Evolutionary conservation across 2,113 vertebrate genomes (phyloP).

Genomic region (Castor canadensis): DNA sequence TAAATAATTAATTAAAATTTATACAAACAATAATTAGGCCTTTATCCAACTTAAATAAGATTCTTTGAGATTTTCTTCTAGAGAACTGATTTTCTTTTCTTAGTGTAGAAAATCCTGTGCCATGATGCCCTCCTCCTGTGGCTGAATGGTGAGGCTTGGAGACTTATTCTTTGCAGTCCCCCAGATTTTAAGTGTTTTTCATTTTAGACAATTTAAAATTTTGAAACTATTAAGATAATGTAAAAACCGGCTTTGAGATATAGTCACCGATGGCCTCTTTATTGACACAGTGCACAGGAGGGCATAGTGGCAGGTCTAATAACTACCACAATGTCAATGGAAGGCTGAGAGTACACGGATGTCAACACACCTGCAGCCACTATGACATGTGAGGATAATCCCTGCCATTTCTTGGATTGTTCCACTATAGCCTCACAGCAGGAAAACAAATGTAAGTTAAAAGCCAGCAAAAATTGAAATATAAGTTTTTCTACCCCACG

Average conservation of each 20-base stretch:
- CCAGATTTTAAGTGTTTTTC: background rate
- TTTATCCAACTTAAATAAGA: background rate
- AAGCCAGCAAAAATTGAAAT: too few relatives aligned
- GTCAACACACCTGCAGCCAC: too few relatives aligned
- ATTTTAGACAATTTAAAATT: background rate
- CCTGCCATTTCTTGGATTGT: too few relatives aligned
- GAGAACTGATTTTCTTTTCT: background rate
- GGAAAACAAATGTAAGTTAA: too few relatives aligned
- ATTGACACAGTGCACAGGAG: too few relatives aligned
- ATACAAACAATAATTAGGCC: background rate
- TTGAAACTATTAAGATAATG: background rate
- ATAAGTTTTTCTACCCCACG: too few relatives aligned
- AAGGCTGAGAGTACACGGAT: too few relatives aligned
- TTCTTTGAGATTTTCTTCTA: background rate
- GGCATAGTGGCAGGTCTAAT: too few relatives aligned
- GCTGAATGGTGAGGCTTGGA: background rate
- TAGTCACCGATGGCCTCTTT: too few relatives aligned
- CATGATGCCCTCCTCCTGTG: rapidly evolving
- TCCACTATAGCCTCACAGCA: too few relatives aligned
- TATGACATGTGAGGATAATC: too few relatives aligned
- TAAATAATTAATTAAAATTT: background rate
- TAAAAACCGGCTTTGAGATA: background rate
- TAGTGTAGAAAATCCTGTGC: background rate
- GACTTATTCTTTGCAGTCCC: background rate
- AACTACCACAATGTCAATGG: too few relatives aligned